These are phyloP conservation scores for Galerucella nymphaeae DNA, from an alignment of 2,888 invertebrate genomes.

Conservation along the genomic window DNA sequence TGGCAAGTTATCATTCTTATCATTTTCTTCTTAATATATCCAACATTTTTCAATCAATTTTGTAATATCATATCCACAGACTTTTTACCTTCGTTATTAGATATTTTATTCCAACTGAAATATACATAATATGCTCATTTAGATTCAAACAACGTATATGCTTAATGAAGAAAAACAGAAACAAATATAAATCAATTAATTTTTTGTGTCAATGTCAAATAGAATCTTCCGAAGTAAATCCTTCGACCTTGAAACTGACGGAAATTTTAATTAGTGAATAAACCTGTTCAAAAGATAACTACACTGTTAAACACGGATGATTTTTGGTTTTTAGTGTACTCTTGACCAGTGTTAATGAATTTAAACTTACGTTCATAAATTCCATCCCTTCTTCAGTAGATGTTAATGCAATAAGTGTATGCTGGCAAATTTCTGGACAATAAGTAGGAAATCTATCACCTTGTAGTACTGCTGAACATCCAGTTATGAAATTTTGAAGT, in stretches of 20 bases:
- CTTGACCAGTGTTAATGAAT: no score
- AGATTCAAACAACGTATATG: conserved; percentile 8
- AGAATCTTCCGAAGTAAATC: neutral
- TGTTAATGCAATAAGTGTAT: conserved; percentile 82
- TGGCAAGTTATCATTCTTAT: neutral
- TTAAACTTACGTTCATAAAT: conserved; percentile 78
- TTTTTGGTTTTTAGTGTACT: no score
- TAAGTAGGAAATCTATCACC: conserved; percentile 63
- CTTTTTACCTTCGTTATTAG: neutral
- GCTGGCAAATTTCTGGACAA: conserved; percentile 80
- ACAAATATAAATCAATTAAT: neutral
- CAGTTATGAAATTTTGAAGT: conserved; percentile 79
- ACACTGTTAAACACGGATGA: neutral
- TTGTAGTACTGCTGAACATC: conserved; percentile 77
- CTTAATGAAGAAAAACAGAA: neutral
- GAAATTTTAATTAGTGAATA: neutral
- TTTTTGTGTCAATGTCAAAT: neutral
- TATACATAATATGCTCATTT: neutral
- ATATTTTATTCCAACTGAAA: neutral
- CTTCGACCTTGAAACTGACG: neutral
- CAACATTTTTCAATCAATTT: no score
- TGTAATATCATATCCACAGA: neutral
- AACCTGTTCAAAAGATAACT: neutral
- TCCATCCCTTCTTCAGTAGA: conserved; percentile 83
- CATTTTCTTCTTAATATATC: no score